Base-by-base conservation (phyloP, 2,113 vertebrate species). In the Plecotus auritus region DNA sequence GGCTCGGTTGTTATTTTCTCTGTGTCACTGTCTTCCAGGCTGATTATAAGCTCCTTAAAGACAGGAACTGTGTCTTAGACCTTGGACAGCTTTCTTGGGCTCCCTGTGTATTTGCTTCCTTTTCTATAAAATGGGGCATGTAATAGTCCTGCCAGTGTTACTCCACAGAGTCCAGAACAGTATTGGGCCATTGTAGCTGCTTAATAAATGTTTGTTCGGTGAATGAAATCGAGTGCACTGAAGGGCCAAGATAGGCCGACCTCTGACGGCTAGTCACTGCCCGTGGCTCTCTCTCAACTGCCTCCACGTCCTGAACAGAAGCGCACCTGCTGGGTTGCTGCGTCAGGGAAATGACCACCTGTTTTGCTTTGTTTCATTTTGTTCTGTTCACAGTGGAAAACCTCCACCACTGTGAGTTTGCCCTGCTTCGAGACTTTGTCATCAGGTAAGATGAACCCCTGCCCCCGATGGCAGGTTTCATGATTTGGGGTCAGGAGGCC, bases 371-470 rank as follows among this genome's bases (percentile, higher is more conserved):
- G 61, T 64, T 64, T 64, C 20, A 10, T 51, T 91, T n/a, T 90
- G 56, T 95, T 98, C 97, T 83, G 69, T 97, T 98, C 97, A 12
- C 97, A 99, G 99, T 99, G 98, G 99, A 99, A 98, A 99, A 99
- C 97, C 98, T 99, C 96, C 99, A 97, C 98, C 99, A 99, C 98
- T 99, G 99, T 97, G 99, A 99, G 98, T 99, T 99, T 98, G 99
- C 99, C 92, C 98, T 99, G 49, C 99, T 99, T 93, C 99, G 99
- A 98, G 99, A 99, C 97, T 99, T 99, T 97, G 98, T 99, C 97
- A 99, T 99, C 98, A 99, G 99, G 99, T 99, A 98, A 98, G 98
- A 92, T 35, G 17, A 22, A 13, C 80, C 35, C 32, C 37, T 77
- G 35, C 73, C 80, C 16, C 22, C 8, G 3, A 56, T 1, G 32